These are phyloP conservation scores for Hydrozoanthus tunicans DNA, from an alignment of 64 coral and sea anemone genomes.

Conservation along the genomic window DNA sequence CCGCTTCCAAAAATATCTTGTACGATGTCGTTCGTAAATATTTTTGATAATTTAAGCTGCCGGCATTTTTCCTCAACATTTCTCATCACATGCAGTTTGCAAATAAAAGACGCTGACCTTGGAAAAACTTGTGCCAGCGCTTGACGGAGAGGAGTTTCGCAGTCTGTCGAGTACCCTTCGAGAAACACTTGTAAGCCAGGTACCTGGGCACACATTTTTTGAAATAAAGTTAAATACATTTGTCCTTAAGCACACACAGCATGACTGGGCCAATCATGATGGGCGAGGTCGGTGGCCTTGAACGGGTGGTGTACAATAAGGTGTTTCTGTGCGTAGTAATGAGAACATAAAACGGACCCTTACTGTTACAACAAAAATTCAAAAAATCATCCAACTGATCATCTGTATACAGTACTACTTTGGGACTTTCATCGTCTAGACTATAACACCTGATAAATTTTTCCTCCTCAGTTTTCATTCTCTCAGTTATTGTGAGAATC, in stretches of 20 bases:
- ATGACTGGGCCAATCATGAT: slow-evolving; percentile 31
- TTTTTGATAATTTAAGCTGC: slow-evolving; percentile 11
- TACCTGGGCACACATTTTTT: slow-evolving; percentile 43
- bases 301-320: slow-evolving; percentile 11
- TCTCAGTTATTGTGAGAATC: slow-evolving; percentile 62
- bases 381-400: slow-evolving; percentile 51
- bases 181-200: slow-evolving; percentile 47
- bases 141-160: slow-evolving; percentile 34
- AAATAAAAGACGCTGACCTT: slow-evolving; percentile 53
- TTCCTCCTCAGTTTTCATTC: slow-evolving; percentile 58
- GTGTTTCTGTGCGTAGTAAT: slow-evolving; percentile 46
- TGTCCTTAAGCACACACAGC: slow-evolving; percentile 69
- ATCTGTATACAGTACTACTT: slow-evolving; percentile 59
- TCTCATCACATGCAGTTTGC: slow-evolving; percentile 41
- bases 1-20: slow-evolving; percentile 41
- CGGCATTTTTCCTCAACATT: slow-evolving; percentile 53
- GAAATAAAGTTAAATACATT: slow-evolving; percentile 62
- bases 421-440: slow-evolving; percentile 61
- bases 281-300: neutral
- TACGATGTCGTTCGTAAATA: neutral
- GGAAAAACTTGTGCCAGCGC: slow-evolving; percentile 54
- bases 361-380: slow-evolving; percentile 69
- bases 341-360: slow-evolving; percentile 50
- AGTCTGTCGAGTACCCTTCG: slow-evolving; percentile 55
- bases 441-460: slow-evolving; percentile 52